Evolutionary conservation across 2,888 invertebrate genomes (phyloP), one percentile per base, ranked within the genome.

Genomic region (Dermolepida albohirtum): DNA sequence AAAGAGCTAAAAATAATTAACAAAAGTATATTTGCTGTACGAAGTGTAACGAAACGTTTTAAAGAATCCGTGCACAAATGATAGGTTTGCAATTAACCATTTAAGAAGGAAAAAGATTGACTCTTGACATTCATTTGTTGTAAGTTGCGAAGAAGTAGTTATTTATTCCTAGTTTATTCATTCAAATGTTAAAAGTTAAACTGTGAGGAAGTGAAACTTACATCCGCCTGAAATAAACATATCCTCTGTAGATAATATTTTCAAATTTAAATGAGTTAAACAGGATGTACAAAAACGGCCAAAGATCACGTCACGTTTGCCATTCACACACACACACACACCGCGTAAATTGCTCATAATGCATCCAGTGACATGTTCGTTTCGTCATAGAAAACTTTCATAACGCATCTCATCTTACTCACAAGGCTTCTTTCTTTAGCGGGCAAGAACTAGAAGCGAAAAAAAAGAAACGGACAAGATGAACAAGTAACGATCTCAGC

Each of bases 241-340:
- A 34, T 34, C 34, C 34, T 34, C 34, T 34, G 34, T 34, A 34
- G 34, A 34, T 34, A 34, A 34, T 34, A 34, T 34, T 34, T 34
- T 34, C 34, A 34, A 34, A 29, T 47, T 17, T 8, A 14, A 47
- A 47, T 47, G 12, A 12, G 29, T 14, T 12, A 52, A 52, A 29
- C 51, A 52, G 34, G 51, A 52, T 52, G 34, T 52, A 29, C 34
- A 52, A 52, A 52, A 52, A 52, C 34, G 34, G 51, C n/a, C 16
- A 40, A 55, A 41, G n/a, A 55, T 22, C 55, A 41, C 41, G 55
- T 55, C 55, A 55, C 40, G 41, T 55, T 55, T 41, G 40, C 55
- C 22, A 55, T 41, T 55, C 17, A 17, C 41, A 55, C 14, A 34
- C 22, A 22, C 22, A 22, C 22, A 22, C 22, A n/a, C 40, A 40